Percentiles rank a stretch among this genome's conserved stretches.
Conservation (phyloP, 2,888 invertebrate genomes). For the Heteropelma amictum region DNA sequence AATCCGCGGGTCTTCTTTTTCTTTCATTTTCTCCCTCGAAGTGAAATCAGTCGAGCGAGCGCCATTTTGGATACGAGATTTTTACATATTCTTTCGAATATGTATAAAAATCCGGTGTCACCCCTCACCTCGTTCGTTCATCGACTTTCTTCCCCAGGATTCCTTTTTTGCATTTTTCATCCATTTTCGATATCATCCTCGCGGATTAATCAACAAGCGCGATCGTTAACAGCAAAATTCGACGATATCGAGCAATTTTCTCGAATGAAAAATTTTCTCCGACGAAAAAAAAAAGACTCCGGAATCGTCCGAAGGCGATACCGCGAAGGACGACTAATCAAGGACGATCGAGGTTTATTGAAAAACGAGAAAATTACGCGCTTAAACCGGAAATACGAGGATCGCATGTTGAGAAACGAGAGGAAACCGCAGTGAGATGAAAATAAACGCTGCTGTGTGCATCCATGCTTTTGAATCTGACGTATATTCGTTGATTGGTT, state of each 20-base stretch:
- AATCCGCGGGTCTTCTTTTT: too few species aligned
- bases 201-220: too few species aligned
- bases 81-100: slow-evolving; percentile 7
- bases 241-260: too few species aligned
- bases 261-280: too few species aligned
- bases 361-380: slow-evolving; percentile 43
- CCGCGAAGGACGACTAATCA: slow-evolving; percentile 37
- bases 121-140: too few species aligned
- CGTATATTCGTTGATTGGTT: slow-evolving; percentile 38
- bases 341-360: slow-evolving; percentile 52
- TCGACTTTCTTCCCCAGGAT: too few species aligned
- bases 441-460: neutral
- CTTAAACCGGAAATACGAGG: slow-evolving; percentile 34
- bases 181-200: too few species aligned
- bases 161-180: too few species aligned
- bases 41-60: slow-evolving; percentile 21
- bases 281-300: neutral
- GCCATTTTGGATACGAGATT: slow-evolving; percentile 24
- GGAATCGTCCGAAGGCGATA: neutral
- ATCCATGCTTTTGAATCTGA: slow-evolving; percentile 16
- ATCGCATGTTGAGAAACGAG: neutral
- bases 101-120: too few species aligned
- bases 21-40: too few species aligned
- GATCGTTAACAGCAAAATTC: too few species aligned
- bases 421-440: neutral